phyloP scores from a whole-genome alignment of 2,888 invertebrate species.

The Elaeidobius kamerunicus region DNA sequence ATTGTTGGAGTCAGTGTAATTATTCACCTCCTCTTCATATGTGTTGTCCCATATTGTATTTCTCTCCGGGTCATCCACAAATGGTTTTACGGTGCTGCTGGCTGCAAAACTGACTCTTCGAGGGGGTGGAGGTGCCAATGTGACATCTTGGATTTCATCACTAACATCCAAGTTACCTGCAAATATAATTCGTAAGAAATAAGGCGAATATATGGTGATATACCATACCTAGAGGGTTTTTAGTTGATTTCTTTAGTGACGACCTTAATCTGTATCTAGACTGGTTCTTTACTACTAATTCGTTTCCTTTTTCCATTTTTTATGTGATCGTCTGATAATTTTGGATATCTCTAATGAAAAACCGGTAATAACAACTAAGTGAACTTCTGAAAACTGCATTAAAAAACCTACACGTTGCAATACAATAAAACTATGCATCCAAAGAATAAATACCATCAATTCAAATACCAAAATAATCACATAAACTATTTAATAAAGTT shows the following conservation, averaged over 20 bases:
- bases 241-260: background rate
- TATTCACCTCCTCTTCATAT: constrained; percentile 40
- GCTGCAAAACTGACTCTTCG: constrained; percentile 44
- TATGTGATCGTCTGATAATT: no score
- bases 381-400: no score
- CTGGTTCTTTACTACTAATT: background rate
- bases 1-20: constrained; percentile 34
- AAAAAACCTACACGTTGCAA: no score
- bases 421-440: no score
- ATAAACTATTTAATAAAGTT: no score
- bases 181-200: no score
- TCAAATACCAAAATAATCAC: no score
- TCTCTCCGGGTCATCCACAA: constrained; percentile 40
- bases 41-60: constrained; percentile 44
- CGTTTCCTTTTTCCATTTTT: background rate
- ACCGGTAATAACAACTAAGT: no score
- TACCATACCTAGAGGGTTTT: background rate
- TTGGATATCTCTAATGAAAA: no score
- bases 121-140: constrained; percentile 26
- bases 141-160: constrained; percentile 31
- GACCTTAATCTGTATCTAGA: background rate
- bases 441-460: no score
- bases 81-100: constrained; percentile 42
- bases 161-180: constrained; percentile 34
- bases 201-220: no score